These are phyloP conservation scores for Gastracanthus pulcherrimus DNA, from an alignment of 2,888 invertebrate species.

Conservation along the genomic window DNA sequence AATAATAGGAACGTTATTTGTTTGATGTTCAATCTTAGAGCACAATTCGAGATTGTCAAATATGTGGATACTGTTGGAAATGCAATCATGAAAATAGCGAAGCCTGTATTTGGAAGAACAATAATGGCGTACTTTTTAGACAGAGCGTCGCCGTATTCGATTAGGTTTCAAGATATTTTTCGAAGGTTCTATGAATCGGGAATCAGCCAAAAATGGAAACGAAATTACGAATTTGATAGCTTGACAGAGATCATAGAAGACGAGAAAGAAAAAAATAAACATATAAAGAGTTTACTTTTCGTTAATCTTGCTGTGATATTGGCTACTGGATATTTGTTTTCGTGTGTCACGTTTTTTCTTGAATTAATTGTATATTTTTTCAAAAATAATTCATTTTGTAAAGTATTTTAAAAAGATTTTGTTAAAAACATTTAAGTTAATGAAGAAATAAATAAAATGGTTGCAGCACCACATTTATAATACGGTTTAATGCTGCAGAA, in stretches of 20 bases:
- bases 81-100: neutral
- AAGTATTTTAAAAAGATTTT: too few species aligned
- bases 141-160: neutral
- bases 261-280: too few species aligned
- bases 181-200: neutral
- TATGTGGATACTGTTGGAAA: neutral
- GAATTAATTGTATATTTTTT: neutral
- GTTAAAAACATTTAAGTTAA: too few species aligned
- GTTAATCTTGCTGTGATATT: neutral
- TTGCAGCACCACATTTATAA: too few species aligned
- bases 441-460: too few species aligned
- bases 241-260: neutral
- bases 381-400: neutral
- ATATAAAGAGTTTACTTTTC: neutral
- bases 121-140: neutral
- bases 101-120: conserved; percentile 10
- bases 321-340: neutral
- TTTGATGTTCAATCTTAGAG: neutral
- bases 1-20: neutral
- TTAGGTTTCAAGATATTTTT: neutral
- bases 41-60: neutral
- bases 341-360: neutral
- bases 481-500: too few species aligned
- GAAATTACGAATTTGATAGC: neutral
- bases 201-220: neutral